Evolutionary conservation across 2,113 vertebrate genomes (phyloP).

Genomic region (Taurulus bubalis): DNA sequence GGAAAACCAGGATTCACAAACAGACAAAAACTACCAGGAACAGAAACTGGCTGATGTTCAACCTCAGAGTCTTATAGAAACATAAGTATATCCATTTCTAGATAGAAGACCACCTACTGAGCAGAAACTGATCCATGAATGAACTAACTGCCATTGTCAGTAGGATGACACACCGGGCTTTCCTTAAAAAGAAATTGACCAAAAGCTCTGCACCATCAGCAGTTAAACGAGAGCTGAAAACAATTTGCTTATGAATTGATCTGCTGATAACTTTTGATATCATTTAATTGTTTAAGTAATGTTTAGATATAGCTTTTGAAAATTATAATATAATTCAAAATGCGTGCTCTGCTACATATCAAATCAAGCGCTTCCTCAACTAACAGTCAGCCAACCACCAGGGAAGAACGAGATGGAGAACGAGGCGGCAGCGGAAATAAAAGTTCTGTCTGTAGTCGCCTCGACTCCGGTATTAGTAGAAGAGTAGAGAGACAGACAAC

Average conservation of each 20-base stretch:
- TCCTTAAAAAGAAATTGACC: background rate
- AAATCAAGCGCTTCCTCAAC: too few species aligned
- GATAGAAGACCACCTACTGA: background rate
- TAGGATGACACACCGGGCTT: background rate
- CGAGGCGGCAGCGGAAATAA: too few species aligned
- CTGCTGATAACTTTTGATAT: background rate
- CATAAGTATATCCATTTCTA: background rate
- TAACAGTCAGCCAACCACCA: too few species aligned
- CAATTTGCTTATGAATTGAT: background rate
- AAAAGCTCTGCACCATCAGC: background rate
- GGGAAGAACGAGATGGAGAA: too few species aligned
- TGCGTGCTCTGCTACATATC: too few species aligned
- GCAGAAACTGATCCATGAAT: background rate
- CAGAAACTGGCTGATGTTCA: background rate
- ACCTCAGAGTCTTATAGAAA: background rate
- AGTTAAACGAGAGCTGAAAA: background rate
- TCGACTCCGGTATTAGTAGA: too few species aligned
- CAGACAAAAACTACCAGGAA: background rate
- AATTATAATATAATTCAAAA: too few species aligned
- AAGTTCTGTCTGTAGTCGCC: too few species aligned
- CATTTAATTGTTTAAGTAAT: background rate
- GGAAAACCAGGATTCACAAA: constrained; percentile 20
- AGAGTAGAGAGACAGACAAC: too few species aligned
- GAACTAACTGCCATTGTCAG: too few species aligned
- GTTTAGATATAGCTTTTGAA: background rate